A percentile compares a stretch with the other conserved stretches of the same genome.
Conservation (phyloP, 2,797 vertebrate genomes). For the Dallia pectoralis region DNA sequence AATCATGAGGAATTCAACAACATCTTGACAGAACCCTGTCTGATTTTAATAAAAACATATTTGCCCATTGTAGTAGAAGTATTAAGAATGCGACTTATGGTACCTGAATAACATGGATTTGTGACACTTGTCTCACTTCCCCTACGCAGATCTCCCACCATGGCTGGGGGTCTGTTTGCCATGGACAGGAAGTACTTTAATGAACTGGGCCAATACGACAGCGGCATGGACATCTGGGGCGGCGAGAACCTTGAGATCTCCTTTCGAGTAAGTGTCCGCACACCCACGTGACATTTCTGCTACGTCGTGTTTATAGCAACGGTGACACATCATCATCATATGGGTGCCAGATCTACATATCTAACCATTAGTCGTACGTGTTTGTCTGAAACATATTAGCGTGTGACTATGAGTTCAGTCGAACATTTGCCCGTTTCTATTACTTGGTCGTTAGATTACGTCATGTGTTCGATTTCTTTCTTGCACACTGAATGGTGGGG, state of each 20-base stretch:
- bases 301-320: neutral
- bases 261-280: conserved; percentile 82
- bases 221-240: conserved; percentile 98
- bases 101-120: neutral
- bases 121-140: neutral
- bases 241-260: conserved; percentile 98
- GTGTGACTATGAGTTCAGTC: too few relatives aligned
- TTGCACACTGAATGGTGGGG: neutral
- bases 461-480: neutral
- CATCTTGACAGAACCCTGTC: too few relatives aligned
- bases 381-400: neutral
- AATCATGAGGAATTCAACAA: too few relatives aligned
- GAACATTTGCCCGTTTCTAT: neutral
- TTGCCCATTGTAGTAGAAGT: too few relatives aligned
- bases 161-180: conserved; percentile 95
- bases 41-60: too few relatives aligned
- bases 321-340: neutral
- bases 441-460: neutral
- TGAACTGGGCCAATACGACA: conserved; percentile 91
- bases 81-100: too few relatives aligned
- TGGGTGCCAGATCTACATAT: too few relatives aligned
- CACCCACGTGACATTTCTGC: neutral
- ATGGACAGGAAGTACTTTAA: conserved; percentile 91
- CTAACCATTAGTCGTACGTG: too few relatives aligned
- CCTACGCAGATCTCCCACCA: conserved; percentile 88